These are phyloP conservation scores for Stichodactyla mertensii DNA, from an alignment of 64 coral and sea anemone species.

Conservation along the genomic window DNA sequence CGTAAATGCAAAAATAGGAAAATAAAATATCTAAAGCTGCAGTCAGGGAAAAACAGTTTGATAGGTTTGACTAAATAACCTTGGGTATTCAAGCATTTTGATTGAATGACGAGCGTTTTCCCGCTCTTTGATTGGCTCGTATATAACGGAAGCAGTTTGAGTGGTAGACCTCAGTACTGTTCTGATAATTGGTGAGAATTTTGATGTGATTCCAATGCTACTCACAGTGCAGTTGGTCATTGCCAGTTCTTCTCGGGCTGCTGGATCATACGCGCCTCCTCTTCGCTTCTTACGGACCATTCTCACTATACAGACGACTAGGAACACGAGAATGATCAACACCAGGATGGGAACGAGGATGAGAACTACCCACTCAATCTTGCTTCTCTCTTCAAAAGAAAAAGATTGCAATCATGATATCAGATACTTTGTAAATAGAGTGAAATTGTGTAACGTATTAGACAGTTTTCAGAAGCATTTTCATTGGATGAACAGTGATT, in stretches of 20 bases:
- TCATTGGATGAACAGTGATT: too few species aligned
- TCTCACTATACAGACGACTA: constrained; percentile 26
- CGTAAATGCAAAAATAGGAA: background rate
- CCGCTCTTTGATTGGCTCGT: too few species aligned
- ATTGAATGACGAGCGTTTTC: too few species aligned
- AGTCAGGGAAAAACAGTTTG: too few species aligned
- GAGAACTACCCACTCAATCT: constrained; percentile 29
- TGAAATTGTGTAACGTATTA: background rate
- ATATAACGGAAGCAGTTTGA: too few species aligned
- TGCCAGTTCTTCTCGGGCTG: background rate
- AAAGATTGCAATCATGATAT: background rate
- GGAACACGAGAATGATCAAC: constrained; percentile 45
- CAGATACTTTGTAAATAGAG: background rate
- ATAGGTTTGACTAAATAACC: too few species aligned
- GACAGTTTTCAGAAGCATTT: too few species aligned
- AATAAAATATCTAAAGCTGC: too few species aligned
- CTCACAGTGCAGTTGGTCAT: constrained; percentile 22
- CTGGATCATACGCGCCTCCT: background rate
- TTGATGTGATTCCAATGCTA: background rate
- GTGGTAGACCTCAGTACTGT: too few species aligned
- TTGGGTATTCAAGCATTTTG: too few species aligned
- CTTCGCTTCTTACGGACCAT: constrained; percentile 33
- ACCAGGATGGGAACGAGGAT: constrained; percentile 52
- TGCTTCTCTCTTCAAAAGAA: constrained; percentile 36
- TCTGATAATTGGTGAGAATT: too few species aligned